phyloP scores from a whole-genome alignment of 2,113 vertebrate genomes.

The Pagrus major region DNA sequence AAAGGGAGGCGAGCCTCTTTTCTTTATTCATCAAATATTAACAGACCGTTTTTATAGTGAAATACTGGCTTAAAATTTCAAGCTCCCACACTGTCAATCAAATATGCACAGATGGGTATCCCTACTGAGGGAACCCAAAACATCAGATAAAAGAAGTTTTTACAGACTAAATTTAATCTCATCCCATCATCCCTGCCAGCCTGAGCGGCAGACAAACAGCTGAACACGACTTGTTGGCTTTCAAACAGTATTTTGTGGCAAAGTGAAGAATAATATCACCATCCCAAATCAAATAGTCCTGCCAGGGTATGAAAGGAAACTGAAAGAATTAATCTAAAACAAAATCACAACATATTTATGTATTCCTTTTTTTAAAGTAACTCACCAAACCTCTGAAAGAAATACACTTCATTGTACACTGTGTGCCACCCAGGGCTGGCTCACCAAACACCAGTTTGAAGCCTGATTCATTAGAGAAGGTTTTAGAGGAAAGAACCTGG shows the following conservation, averaged over 20 bases:
- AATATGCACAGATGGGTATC: constrained; percentile 20
- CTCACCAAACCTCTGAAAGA: not conserved
- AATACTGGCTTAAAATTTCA: constrained; percentile 39
- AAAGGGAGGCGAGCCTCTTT: constrained; percentile 27
- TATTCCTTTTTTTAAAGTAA: not conserved
- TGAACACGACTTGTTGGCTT: not conserved
- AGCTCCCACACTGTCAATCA: constrained; percentile 48
- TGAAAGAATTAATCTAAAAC: not conserved
- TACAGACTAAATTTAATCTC: constrained; percentile 34
- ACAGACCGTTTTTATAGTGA: constrained; percentile 36
- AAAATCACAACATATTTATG: not conserved
- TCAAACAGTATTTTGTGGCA: not conserved
- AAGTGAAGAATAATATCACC: not conserved
- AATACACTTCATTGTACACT: not conserved
- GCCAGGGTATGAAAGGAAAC: not conserved
- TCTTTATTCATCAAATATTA: constrained; percentile 54
- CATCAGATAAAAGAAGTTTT: constrained; percentile 45
- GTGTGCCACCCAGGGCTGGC: not conserved
- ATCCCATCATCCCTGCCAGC: constrained; percentile 23
- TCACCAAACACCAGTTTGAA: not conserved
- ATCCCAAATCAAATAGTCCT: not conserved
- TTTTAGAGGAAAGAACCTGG: not conserved
- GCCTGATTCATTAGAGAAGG: not conserved
- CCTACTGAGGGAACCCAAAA: constrained; percentile 39
- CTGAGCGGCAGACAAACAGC: constrained; percentile 38